phyloP scores from a whole-genome alignment of 2,113 vertebrate genomes.

The Syrmaticus mikado region DNA sequence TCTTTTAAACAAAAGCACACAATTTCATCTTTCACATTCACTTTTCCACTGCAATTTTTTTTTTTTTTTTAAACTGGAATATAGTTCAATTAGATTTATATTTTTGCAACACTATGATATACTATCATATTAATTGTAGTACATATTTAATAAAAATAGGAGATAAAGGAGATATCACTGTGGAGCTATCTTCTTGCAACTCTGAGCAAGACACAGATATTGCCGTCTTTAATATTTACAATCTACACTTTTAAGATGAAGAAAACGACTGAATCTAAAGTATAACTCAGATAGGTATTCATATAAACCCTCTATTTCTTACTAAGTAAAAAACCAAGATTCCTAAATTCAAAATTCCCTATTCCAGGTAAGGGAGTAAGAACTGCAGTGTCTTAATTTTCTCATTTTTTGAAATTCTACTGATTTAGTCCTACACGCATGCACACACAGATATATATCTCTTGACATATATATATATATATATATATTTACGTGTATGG shows the following conservation, averaged over 20 bases:
- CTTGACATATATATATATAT: too few species aligned
- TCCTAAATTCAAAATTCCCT: accelerated
- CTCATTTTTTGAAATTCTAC: background rate
- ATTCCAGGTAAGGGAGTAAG: background rate
- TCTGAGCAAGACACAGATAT: background rate
- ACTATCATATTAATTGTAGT: background rate
- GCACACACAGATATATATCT: too few species aligned
- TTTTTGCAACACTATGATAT: background rate
- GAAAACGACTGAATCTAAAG: background rate
- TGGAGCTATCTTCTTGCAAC: background rate
- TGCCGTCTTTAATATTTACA: background rate
- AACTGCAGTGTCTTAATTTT: background rate
- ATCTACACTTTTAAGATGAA: background rate
- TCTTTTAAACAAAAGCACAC: background rate
- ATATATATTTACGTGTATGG: too few species aligned
- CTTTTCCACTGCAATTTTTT: background rate
- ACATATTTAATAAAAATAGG: background rate
- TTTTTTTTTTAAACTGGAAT: background rate
- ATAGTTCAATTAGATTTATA: background rate
- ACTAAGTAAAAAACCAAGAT: background rate
- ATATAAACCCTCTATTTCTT: background rate
- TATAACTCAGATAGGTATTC: background rate
- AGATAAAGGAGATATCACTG: background rate
- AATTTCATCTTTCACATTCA: background rate
- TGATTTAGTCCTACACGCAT: background rate